Percentiles rank a stretch among this genome's conserved stretches.
phyloP scores from a whole-genome alignment of 92 coral and sea anemone genomes.

The Umimayanthus kanabou region DNA sequence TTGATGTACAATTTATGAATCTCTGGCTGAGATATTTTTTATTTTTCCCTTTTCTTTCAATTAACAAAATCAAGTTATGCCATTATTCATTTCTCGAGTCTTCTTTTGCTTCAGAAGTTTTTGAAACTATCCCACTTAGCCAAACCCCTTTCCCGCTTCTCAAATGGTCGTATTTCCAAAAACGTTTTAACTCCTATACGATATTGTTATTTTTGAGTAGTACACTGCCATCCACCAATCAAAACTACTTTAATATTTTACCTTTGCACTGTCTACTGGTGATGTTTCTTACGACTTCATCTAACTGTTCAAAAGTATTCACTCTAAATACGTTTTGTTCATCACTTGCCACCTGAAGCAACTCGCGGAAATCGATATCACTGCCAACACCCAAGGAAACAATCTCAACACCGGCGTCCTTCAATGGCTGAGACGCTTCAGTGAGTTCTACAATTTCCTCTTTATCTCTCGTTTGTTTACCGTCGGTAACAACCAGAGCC shows the following conservation, averaged over 20 bases:
- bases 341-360: conserved; percentile 49
- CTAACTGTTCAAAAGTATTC: conserved; percentile 49
- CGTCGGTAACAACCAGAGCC: neutral
- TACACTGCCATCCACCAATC: no score
- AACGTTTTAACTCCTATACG: no score
- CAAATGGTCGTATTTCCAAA: no score
- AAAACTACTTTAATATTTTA: neutral
- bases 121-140: no score
- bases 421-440: conserved; percentile 51
- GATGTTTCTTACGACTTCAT: conserved; percentile 45
- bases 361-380: conserved; percentile 39
- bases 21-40: no score
- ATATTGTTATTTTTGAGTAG: no score
- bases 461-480: neutral
- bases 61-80: no score
- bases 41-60: no score
- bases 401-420: conserved; percentile 50
- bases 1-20: no score
- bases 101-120: no score
- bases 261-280: conserved; percentile 71
- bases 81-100: no score
- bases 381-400: conserved; percentile 63
- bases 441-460: neutral
- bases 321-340: conserved; percentile 53
- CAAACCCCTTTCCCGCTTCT: no score